A percentile compares a stretch with the other conserved stretches of the same genome.
Evolutionary conservation across 1,140 invertebrate genomes (phyloP).

Genomic region (Camponotus floridanus): DNA sequence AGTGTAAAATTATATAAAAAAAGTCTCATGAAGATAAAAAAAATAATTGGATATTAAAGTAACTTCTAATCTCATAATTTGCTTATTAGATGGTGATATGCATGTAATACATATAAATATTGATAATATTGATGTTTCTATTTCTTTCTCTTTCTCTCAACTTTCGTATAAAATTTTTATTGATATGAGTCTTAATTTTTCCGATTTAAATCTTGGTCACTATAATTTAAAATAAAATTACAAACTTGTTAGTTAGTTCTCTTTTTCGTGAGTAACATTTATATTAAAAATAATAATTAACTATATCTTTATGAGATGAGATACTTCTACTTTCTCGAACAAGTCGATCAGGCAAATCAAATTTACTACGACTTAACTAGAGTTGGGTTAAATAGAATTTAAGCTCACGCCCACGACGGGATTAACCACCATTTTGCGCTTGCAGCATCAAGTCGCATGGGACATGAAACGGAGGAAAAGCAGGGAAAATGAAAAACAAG

Average conservation of each 20-base stretch:
- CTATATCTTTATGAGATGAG: background rate
- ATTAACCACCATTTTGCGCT: slow-evolving; percentile 83
- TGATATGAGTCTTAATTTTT: background rate
- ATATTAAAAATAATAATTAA: slow-evolving; percentile 7
- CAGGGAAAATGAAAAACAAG: slow-evolving; percentile 77
- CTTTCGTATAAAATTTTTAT: background rate
- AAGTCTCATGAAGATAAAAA: slow-evolving; percentile 10
- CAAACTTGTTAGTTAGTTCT: background rate
- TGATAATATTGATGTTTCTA: background rate
- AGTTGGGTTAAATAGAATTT: slow-evolving; percentile 50
- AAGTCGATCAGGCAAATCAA: background rate
- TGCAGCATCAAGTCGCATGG: slow-evolving; percentile 61
- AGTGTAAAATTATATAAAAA: slow-evolving; percentile 22
- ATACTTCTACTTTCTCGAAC: background rate
- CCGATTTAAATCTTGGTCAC: background rate
- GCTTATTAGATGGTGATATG: background rate
- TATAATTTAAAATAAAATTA: background rate
- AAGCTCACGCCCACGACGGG: slow-evolving; percentile 69
- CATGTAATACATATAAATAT: background rate
- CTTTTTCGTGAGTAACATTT: background rate
- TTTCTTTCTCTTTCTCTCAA: background rate
- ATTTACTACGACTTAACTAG: slow-evolving; percentile 16
- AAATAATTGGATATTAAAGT: background rate
- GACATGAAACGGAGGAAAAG: slow-evolving; percentile 48
- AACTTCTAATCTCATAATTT: background rate